These are phyloP conservation scores for Kryptolebias ocellatus DNA, from an alignment of 2,797 vertebrate genomes.

Conservation along the genomic window DNA sequence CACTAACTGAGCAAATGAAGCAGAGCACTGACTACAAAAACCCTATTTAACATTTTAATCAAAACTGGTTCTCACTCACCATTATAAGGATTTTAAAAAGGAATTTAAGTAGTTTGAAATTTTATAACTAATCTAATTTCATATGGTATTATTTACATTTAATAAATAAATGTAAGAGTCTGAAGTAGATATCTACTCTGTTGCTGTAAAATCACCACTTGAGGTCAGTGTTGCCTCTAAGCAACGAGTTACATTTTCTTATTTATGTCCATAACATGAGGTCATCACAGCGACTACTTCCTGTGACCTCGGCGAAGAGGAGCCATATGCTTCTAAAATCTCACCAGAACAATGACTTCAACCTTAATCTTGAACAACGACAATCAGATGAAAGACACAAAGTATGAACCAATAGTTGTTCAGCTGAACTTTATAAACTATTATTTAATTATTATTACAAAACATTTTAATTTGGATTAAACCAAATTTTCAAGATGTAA, in stretches of 20 bases:
- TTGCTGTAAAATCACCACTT: constrained; percentile 42
- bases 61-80: neutral
- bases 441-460: too few relatives aligned
- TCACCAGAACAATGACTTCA: neutral
- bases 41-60: neutral
- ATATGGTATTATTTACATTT: too few relatives aligned
- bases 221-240: constrained; percentile 69
- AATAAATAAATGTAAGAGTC: too few relatives aligned
- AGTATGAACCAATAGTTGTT: too few relatives aligned
- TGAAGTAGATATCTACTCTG: neutral
- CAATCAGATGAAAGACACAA: too few relatives aligned
- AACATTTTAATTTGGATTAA: too few relatives aligned
- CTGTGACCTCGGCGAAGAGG: constrained; percentile 37
- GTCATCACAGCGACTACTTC: constrained; percentile 41
- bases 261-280: constrained; percentile 49
- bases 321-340: neutral
- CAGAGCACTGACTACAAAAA: constrained; percentile 11
- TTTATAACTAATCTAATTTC: too few relatives aligned
- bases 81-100: too few relatives aligned
- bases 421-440: too few relatives aligned
- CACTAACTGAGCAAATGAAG: constrained; percentile 18
- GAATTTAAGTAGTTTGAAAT: too few relatives aligned
- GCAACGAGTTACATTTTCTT: neutral
- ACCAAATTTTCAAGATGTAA: too few relatives aligned
- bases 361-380: neutral